Evolutionary conservation across 2,113 vertebrate genomes (phyloP), one percentile per base, ranked within the genome.

Genomic region (Gallinago undulata): DNA sequence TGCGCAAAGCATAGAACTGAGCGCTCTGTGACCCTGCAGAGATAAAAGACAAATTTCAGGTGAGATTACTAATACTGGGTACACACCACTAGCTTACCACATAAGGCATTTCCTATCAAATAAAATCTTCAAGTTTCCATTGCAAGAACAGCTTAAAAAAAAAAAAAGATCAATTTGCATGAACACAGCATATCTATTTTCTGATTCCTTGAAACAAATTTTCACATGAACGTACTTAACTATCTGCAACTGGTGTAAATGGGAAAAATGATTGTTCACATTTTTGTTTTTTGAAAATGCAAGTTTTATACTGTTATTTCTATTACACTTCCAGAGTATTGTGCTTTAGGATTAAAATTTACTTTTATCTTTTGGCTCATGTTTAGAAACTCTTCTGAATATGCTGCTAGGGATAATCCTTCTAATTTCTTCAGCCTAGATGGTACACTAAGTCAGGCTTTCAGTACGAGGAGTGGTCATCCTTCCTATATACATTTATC

Each of bases 1-100:
- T 98, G 87, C 98, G 98, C 96, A 99, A 97, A 78, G 98, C 87
- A 27, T 98, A 99, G 96, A 98, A 98, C 96, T 99, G 99, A 96
- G 99, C 99, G 80, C 98, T 94, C 84, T 98, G 97, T 73, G 98
- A 98, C 81, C 99, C 98, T 99, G 80, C 41, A 88, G 53, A 21
- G 81, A 59, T 47, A 37, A 47, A 11, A 56, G 15, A 1, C 19
- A 47, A 39, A 59, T 31, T 69, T 79, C 53, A 66, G 41, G 19
- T 82, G 50, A 73, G 37, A 24, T 53, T n/a, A 57, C 37, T 31
- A n/a, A 2, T 64, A 68, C 5, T 30, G 75, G 27, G 33, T 39
- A 53, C 14, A 48, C 74, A n/a, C 23, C 11, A 67, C 13, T 11
- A 33, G 7, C 23, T 59, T 64, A 33, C 7, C 2, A 0, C 21